Conservation (phyloP, 2,888 invertebrate genomes). For the Drosophila kuntzei region DNA sequence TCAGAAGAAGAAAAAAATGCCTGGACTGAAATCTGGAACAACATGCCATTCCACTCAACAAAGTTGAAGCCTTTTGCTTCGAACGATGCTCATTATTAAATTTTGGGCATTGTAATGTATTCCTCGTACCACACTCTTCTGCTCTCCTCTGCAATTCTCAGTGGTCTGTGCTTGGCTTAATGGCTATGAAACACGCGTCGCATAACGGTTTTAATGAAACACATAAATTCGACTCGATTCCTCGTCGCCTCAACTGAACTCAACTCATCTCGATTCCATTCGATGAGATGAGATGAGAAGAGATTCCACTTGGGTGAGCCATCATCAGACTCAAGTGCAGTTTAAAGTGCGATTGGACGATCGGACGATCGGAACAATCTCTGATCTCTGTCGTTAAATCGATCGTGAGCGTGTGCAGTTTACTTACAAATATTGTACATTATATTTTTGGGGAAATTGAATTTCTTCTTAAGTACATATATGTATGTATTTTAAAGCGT, state of each 20-base stretch:
- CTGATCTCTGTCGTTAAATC: constrained; percentile 19
- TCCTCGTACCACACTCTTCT: constrained; percentile 12
- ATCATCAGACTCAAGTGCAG: constrained; percentile 45
- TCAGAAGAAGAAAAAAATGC: constrained; percentile 20
- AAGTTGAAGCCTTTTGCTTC: constrained; percentile 20
- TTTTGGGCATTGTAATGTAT: constrained; percentile 53
- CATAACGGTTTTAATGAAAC: constrained; percentile 79
- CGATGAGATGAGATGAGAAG: constrained; percentile 3
- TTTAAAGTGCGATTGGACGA: constrained; percentile 35
- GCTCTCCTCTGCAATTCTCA: constrained; percentile 15
- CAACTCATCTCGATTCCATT: background rate
- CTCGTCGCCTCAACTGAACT: constrained; percentile 41
- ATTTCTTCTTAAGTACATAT: constrained; percentile 1
- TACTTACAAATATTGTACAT: constrained; percentile 45
- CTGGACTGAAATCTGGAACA: constrained; percentile 47
- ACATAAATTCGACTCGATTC: constrained; percentile 68
- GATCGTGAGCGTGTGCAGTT: constrained; percentile 64
- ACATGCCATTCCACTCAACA: constrained; percentile 45
- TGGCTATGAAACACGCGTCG: constrained; percentile 73
- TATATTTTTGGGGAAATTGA: constrained; percentile 23
- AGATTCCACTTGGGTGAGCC: constrained; percentile 70
- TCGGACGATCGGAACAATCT: constrained; percentile 18
- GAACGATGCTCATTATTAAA: constrained; percentile 66
- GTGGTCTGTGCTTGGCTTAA: constrained; percentile 54
- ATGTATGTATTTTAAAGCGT: background rate